Evolutionary conservation across 2,113 vertebrate species (phyloP).

Genomic region (Chionis minor): DNA sequence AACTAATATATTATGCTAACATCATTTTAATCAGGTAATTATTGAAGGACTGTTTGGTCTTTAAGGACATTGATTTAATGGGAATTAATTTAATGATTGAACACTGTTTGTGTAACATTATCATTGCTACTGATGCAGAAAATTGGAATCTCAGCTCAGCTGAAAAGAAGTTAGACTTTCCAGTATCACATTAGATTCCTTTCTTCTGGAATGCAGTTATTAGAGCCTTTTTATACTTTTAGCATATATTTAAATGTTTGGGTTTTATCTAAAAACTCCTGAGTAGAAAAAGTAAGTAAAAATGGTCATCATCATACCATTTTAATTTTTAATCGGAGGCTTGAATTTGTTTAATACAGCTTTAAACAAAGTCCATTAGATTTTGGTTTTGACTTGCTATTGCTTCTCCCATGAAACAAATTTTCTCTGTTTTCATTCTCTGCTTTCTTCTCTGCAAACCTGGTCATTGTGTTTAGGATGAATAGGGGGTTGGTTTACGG

Average conservation of each 20-base stretch:
- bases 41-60: constrained; percentile 65
- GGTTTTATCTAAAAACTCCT: constrained; percentile 4
- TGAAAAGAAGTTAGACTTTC: constrained; percentile 54
- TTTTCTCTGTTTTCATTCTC: background rate
- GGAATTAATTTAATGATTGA: constrained; percentile 73
- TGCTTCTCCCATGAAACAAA: background rate
- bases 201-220: constrained; percentile 23
- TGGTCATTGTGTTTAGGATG: background rate
- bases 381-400: background rate
- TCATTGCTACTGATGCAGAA: constrained; percentile 69
- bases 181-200: constrained; percentile 22
- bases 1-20: constrained; percentile 53
- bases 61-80: constrained; percentile 73
- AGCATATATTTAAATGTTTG: constrained; percentile 9
- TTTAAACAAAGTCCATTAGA: background rate
- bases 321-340: background rate
- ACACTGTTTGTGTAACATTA: constrained; percentile 64
- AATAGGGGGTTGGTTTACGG: background rate
- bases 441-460: background rate
- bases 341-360: background rate
- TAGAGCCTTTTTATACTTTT: background rate
- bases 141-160: constrained; percentile 69
- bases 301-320: background rate
- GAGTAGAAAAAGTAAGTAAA: background rate
- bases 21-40: constrained; percentile 63